phyloP scores from a whole-genome alignment of 1,140 invertebrate species.

The Ips nitidus region DNA sequence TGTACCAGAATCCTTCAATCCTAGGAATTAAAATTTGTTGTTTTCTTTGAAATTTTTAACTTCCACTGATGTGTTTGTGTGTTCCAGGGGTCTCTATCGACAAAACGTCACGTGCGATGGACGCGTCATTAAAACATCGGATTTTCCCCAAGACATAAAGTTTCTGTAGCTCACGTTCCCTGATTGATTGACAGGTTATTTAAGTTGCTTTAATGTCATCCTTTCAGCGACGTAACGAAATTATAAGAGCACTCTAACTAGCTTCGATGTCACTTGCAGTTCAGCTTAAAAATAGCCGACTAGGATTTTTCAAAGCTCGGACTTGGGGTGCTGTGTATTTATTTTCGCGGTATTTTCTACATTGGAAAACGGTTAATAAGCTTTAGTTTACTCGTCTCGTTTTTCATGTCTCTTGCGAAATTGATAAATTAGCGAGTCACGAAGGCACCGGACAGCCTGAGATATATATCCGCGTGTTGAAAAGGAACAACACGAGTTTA shows the following conservation, averaged over 20 bases:
- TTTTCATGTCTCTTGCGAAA: neutral
- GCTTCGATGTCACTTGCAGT: slow-evolving; percentile 24
- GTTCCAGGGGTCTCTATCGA: slow-evolving; percentile 38
- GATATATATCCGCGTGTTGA: slow-evolving; percentile 16
- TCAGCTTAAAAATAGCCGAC: slow-evolving; percentile 19
- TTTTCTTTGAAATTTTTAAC: no score
- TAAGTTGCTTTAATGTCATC: slow-evolving; percentile 45
- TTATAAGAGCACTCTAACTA: slow-evolving; percentile 42
- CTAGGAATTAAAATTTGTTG: no score
- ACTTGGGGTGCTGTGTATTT: neutral
- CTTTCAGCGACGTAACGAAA: slow-evolving; percentile 40
- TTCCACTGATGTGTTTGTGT: slow-evolving; percentile 4
- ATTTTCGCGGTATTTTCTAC: neutral
- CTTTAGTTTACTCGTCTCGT: no score
- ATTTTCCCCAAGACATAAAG: slow-evolving; percentile 42
- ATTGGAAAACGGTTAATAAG: no score
- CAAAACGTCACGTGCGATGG: slow-evolving; percentile 42
- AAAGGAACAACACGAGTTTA: slow-evolving; percentile 3
- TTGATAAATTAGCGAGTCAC: slow-evolving; percentile 14
- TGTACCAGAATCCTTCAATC: no score
- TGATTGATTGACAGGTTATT: slow-evolving; percentile 47
- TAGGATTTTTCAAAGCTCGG: neutral
- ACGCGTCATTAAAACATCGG: slow-evolving; percentile 42
- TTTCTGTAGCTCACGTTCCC: slow-evolving; percentile 40
- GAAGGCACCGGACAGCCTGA: neutral